phyloP scores from a whole-genome alignment of 2,888 invertebrate species.

The Brachyptera risi region DNA sequence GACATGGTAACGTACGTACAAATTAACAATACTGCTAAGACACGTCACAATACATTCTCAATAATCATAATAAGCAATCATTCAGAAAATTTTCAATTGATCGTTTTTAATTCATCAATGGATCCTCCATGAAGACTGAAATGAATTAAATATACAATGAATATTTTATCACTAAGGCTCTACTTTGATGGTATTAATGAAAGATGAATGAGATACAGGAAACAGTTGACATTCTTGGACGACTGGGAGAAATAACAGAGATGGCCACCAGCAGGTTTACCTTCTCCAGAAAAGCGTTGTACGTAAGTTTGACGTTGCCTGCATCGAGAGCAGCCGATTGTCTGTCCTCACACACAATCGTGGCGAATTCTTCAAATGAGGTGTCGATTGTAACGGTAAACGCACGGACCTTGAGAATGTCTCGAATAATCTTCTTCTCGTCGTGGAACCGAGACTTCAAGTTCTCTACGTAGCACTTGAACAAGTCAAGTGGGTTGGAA shows the following conservation, averaged over 20 bases:
- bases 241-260: conserved; percentile 3
- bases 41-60: too few species aligned
- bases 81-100: too few species aligned
- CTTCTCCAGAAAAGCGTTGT: conserved; percentile 85
- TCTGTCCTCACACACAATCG: conserved; percentile 90
- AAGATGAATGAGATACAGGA: too few species aligned
- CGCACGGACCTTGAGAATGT: conserved; percentile 84
- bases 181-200: too few species aligned
- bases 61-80: too few species aligned
- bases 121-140: too few species aligned
- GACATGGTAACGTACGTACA: too few species aligned
- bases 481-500: conserved; percentile 94
- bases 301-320: conserved; percentile 96
- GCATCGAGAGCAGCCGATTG: conserved; percentile 90
- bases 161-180: too few species aligned
- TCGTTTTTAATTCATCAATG: too few species aligned
- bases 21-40: too few species aligned
- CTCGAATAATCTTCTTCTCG: conserved; percentile 96
- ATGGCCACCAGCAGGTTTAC: too few species aligned
- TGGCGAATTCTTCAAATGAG: conserved; percentile 93
- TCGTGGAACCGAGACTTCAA: conserved; percentile 95
- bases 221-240: background rate
- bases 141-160: too few species aligned
- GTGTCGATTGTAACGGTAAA: conserved; percentile 77
- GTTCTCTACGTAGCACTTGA: conserved; percentile 99